Conservation (phyloP, 2,797 vertebrate species). For the Crenichthys baileyi region DNA sequence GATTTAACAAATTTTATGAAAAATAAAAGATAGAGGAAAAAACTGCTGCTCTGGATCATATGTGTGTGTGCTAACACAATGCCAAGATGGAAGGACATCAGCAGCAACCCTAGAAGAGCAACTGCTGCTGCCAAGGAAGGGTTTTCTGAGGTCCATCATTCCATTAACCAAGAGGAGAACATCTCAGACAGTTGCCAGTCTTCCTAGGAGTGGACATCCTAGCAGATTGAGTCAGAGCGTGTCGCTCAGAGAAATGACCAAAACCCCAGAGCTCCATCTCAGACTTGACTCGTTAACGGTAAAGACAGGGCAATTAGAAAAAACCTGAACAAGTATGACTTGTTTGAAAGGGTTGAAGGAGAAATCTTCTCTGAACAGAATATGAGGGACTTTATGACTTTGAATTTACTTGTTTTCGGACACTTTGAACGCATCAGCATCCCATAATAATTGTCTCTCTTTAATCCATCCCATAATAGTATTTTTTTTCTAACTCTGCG, state of each 20-base stretch:
- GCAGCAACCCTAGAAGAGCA: background rate
- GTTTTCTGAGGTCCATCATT: background rate
- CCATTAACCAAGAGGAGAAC: background rate
- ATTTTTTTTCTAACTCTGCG: no score
- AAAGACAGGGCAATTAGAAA: no score
- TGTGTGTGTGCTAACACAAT: background rate
- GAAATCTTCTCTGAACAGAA: background rate
- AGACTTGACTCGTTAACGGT: background rate
- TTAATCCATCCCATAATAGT: no score
- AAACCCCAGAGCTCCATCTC: background rate
- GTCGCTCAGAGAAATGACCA: background rate
- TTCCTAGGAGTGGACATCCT: background rate
- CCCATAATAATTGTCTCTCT: no score
- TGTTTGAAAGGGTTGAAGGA: background rate
- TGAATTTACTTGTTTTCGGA: no score
- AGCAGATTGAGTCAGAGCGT: background rate
- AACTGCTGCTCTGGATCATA: background rate
- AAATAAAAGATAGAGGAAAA: no score
- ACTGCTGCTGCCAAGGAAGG: background rate
- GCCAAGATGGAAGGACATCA: background rate
- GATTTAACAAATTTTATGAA: background rate
- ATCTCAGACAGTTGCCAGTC: background rate
- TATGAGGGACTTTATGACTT: background rate
- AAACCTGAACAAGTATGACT: background rate
- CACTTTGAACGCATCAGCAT: no score